These are phyloP conservation scores for Hirundichthys speculiger DNA, from an alignment of 2,113 vertebrate species.

Conservation along the genomic window DNA sequence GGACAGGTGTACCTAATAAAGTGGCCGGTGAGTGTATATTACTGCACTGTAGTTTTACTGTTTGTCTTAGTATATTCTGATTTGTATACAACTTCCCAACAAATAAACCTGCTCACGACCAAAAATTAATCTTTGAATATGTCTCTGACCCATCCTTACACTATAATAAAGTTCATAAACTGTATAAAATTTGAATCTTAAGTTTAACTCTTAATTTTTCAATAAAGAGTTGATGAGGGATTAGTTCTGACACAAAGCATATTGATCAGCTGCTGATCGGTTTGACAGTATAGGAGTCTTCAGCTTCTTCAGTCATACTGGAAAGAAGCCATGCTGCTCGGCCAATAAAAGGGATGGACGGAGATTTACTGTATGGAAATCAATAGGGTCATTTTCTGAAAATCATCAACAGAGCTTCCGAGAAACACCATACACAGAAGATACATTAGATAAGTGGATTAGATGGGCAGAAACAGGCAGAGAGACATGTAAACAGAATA, in stretches of 20 bases:
- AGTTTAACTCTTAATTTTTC: conserved; percentile 44
- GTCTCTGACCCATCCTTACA: not conserved
- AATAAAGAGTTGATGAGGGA: conserved; percentile 23
- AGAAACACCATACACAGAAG: conserved; percentile 49
- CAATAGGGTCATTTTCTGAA: conserved; percentile 64
- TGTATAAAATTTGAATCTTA: not conserved
- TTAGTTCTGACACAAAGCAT: conserved; percentile 52
- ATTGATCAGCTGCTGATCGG: conserved; percentile 57
- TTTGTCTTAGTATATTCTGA: not conserved
- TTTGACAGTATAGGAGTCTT: conserved; percentile 51
- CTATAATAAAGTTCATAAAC: conserved; percentile 11
- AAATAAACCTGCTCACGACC: not conserved
- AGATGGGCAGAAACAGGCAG: conserved; percentile 11
- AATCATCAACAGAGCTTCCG: conserved; percentile 64
- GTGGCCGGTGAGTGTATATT: no score
- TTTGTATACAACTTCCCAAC: no score
- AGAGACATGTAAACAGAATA: not conserved
- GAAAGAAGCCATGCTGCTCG: conserved; percentile 37
- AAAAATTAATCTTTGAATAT: not conserved
- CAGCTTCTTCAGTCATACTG: conserved; percentile 8
- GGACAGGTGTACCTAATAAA: no score
- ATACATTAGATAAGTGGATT: conserved; percentile 43
- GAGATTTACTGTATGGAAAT: conserved; percentile 60
- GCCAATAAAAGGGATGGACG: conserved; percentile 14
- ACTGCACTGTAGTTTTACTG: not conserved